Base-by-base conservation (phyloP, 1,140 invertebrate species). In the Nymphalis io region DNA sequence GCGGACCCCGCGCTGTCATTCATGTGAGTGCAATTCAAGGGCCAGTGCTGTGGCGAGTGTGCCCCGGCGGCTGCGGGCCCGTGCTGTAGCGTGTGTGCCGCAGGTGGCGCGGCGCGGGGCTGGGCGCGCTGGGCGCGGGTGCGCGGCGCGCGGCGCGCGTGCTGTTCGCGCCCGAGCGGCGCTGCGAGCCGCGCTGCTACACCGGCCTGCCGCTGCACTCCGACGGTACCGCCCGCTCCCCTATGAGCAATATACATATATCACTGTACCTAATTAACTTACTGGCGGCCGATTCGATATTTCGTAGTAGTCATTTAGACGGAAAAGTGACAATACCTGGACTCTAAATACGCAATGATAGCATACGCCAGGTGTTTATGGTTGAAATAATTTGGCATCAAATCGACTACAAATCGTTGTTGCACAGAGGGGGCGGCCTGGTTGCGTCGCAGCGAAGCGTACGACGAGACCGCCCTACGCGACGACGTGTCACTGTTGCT, bases 161-260 rank as follows among this genome's bases (percentile, higher is more conserved):
- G 1, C 23, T 73, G 16, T 85, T 80, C 78, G 70, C 62, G 58
- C 78, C 89, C 3, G 85, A 89, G 75, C 39, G 27, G 8, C 61
- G 59, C 48, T 89, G 87, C 66, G 72, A 68, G 61, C 81, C 81
- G 11, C 20, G 55, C 64, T 89, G 87, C 76, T 91, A 89, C 80
- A 83, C 85, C 39, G 87, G 87, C 10, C 75, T 91, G 15, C 74
- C 80, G 58, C 55, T 81, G 20, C 60, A 74, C 60, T 55, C 79
- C 13, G 68, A 81, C 21, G 85, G 85, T 90, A 44, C 66, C 15
- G 12, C 40, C 3, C 12, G 40, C 12, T 42, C 12, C 40, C 1
- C 1, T n/a, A 5, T 39, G 4, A 39, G 38, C 38, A 39, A 11
- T n/a, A n/a, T n/a, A n/a, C n/a, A n/a, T n/a, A n/a, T n/a, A n/a